A percentile compares a stretch with the other conserved stretches of the same genome.
phyloP scores from a whole-genome alignment of 2,797 vertebrate genomes.

The Eospalax fontanierii region DNA sequence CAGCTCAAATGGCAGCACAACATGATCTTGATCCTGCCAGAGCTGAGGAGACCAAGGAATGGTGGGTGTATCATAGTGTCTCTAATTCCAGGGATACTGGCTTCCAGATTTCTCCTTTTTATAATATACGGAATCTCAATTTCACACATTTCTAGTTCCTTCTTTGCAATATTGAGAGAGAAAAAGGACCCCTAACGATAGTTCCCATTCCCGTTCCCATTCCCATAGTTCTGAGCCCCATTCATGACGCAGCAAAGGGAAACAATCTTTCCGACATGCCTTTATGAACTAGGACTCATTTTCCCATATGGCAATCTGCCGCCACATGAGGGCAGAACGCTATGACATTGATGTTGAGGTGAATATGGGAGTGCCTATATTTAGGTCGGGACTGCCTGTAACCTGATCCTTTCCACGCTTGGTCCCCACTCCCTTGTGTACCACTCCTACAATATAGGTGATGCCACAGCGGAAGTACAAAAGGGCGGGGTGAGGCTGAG shows the following conservation, averaged over 20 bases:
- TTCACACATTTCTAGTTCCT: constrained; percentile 28
- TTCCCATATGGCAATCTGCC: neutral
- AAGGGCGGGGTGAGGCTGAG: constrained; percentile 49
- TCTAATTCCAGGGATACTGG: constrained; percentile 9
- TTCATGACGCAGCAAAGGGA: neutral
- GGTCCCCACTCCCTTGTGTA: neutral
- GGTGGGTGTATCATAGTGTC: neutral
- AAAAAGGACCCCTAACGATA: constrained; percentile 13
- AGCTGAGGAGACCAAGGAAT: neutral
- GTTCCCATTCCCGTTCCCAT: too few species aligned
- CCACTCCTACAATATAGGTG: neutral
- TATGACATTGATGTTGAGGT: neutral
- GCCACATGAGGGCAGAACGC: neutral
- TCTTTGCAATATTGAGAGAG: neutral
- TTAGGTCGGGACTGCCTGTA: neutral
- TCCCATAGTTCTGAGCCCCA: neutral
- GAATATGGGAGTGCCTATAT: neutral
- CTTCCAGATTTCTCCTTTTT: constrained; percentile 3
- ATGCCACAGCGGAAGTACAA: neutral
- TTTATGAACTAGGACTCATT: neutral
- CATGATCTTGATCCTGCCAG: neutral
- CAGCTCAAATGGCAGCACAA: neutral
- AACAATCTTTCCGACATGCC: neutral
- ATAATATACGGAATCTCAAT: neutral
- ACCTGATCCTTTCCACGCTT: constrained; percentile 3